These are phyloP conservation scores for Rhimphoctona megacephalus DNA, from an alignment of 2,888 invertebrate species.

Conservation along the genomic window DNA sequence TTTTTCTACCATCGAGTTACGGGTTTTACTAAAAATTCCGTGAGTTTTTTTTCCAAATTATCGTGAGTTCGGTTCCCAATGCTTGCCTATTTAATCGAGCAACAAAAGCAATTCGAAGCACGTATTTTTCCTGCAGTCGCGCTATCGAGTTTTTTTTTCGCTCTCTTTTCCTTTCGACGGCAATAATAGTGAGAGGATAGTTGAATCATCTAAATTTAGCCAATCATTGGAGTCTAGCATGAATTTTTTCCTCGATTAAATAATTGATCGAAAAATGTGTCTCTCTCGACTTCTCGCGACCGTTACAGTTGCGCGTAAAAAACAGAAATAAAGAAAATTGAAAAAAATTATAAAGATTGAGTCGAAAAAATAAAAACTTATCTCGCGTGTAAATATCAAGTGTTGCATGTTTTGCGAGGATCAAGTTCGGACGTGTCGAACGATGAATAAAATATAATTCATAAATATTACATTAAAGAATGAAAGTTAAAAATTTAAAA, in stretches of 20 bases:
- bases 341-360: not conserved
- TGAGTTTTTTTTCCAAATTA: slow-evolving; percentile 8
- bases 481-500: not conserved
- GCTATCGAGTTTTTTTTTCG: not conserved
- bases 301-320: not conserved
- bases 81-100: slow-evolving; percentile 23
- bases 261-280: not conserved
- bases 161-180: not conserved
- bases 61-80: slow-evolving; percentile 49
- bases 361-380: slow-evolving; percentile 6
- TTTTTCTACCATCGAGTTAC: not conserved
- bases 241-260: not conserved
- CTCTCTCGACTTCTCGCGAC: not conserved
- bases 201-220: slow-evolving; percentile 1
- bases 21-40: not conserved
- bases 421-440: slow-evolving; percentile 24
- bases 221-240: slow-evolving; percentile 25
- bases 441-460: not conserved
- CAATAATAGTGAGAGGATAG: not conserved
- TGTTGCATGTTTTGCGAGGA: slow-evolving; percentile 29
- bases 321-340: slow-evolving; percentile 11
- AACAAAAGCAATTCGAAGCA: not conserved
- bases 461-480: not conserved
- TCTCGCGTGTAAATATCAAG: slow-evolving; percentile 58
- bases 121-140: not conserved